Evolutionary conservation across 2,797 vertebrate genomes (phyloP).

Genomic region (Gymnopithys bicolor): DNA sequence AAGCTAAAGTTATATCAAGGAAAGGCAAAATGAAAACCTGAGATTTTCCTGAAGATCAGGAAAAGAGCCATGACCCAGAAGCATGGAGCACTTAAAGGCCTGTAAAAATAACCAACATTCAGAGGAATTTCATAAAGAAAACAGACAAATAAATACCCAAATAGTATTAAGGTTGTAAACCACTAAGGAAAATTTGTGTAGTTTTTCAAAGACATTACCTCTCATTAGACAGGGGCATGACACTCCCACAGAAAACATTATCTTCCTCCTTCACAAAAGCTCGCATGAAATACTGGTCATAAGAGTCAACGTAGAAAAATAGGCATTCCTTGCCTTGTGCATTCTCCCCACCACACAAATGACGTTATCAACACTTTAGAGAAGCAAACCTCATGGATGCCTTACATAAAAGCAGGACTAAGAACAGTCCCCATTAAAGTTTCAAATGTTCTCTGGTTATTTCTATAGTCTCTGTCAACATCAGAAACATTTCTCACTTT

Average conservation of each 20-base stretch:
- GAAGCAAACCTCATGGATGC: not conserved
- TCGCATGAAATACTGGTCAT: not conserved
- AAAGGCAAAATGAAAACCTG: constrained; percentile 16
- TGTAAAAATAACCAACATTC: constrained; percentile 18
- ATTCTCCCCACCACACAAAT: not conserved
- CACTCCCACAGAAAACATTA: constrained; percentile 41
- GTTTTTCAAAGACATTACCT: constrained; percentile 24
- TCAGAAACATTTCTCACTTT: not conserved
- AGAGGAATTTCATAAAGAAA: constrained; percentile 53
- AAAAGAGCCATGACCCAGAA: not conserved
- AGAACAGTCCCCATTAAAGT: not conserved
- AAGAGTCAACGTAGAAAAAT: constrained; percentile 38
- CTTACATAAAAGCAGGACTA: not conserved
- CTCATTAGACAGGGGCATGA: constrained; percentile 34
- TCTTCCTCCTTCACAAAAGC: constrained; percentile 16
- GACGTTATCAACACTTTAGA: not conserved
- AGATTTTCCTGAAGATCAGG: not conserved
- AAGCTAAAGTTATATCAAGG: not conserved
- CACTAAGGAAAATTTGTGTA: constrained; percentile 5
- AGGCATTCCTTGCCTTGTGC: not conserved
- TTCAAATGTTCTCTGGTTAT: not conserved
- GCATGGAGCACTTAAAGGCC: constrained; percentile 19
- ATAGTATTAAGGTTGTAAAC: constrained; percentile 49
- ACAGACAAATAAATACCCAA: constrained; percentile 34
- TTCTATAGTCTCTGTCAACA: not conserved